These are phyloP conservation scores for Calliphora vomitoria DNA, from an alignment of 2,888 invertebrate genomes.

Conservation along the genomic window DNA sequence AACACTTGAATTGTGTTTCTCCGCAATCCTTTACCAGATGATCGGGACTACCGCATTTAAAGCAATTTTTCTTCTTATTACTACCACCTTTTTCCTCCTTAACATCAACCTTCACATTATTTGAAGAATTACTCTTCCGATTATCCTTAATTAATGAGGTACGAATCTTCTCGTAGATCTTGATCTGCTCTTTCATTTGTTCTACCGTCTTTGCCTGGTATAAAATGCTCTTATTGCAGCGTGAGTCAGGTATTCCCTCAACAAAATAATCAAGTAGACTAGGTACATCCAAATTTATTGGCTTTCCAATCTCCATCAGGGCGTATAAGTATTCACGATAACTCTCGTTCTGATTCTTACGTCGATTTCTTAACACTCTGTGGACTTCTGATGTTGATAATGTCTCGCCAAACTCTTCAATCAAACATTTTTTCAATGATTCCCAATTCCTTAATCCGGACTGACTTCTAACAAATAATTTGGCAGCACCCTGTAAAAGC, in stretches of 20 bases:
- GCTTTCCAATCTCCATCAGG: not conserved
- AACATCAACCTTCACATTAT: not conserved
- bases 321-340: not conserved
- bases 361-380: not conserved
- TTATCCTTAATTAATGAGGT: not conserved
- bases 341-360: not conserved
- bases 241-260: not conserved
- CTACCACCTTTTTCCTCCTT: not conserved
- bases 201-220: not conserved
- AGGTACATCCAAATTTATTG: no score
- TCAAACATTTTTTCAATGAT: not conserved
- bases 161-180: not conserved
- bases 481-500: not conserved
- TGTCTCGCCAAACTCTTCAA: not conserved
- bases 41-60: slow-evolving; percentile 40
- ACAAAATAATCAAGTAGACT: not conserved
- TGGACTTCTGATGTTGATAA: not conserved
- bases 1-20: slow-evolving; percentile 33
- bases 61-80: slow-evolving; percentile 14
- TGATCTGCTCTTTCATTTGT: not conserved
- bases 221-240: not conserved
- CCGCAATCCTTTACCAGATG: slow-evolving; percentile 24
- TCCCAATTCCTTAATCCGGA: not conserved
- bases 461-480: not conserved
- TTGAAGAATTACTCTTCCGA: not conserved